phyloP scores from a whole-genome alignment of 1,140 invertebrate genomes.

The Zaprionus inermis region DNA sequence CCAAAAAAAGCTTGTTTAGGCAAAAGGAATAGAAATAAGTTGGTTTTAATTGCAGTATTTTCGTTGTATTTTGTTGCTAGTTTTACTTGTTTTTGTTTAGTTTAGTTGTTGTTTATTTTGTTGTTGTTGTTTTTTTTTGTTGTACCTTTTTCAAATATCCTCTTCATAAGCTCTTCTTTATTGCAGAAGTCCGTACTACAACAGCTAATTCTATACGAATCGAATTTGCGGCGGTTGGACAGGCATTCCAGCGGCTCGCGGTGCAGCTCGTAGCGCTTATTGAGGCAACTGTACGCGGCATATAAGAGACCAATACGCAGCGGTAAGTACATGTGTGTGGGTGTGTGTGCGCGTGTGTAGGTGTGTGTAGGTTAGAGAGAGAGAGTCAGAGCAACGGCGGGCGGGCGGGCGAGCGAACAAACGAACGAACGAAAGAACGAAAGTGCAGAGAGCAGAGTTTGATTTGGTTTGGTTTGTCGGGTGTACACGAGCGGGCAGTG shows the following conservation, averaged over 20 bases:
- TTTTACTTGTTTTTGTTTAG: slow-evolving; percentile 36
- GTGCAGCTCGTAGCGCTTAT: slow-evolving; percentile 77
- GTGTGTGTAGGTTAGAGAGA: slow-evolving; percentile 16
- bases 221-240: slow-evolving; percentile 64
- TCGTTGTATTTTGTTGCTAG: slow-evolving; percentile 23
- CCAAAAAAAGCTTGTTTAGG: slow-evolving; percentile 41
- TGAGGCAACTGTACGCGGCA: slow-evolving; percentile 68
- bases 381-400: slow-evolving; percentile 36
- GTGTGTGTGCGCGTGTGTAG: slow-evolving; percentile 11
- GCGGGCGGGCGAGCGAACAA: slow-evolving; percentile 29
- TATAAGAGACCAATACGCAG: slow-evolving; percentile 31
- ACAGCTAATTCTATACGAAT: slow-evolving; percentile 80
- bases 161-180: slow-evolving; percentile 80
- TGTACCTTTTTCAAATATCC: slow-evolving; percentile 79
- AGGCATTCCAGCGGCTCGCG: slow-evolving; percentile 79
- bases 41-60: slow-evolving; percentile 11
- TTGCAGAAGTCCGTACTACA: slow-evolving; percentile 83
- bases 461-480: slow-evolving; percentile 36
- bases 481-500: slow-evolving; percentile 21
- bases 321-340: slow-evolving; percentile 4
- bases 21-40: slow-evolving; percentile 42
- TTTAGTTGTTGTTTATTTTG: slow-evolving; percentile 53
- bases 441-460: slow-evolving; percentile 33
- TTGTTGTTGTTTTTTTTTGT: slow-evolving; percentile 23
- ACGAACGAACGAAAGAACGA: slow-evolving; percentile 15